These are phyloP conservation scores for Luidia sarsii DNA, from an alignment of 53 echinoderm and acorn worm genomes.

Conservation along the genomic window DNA sequence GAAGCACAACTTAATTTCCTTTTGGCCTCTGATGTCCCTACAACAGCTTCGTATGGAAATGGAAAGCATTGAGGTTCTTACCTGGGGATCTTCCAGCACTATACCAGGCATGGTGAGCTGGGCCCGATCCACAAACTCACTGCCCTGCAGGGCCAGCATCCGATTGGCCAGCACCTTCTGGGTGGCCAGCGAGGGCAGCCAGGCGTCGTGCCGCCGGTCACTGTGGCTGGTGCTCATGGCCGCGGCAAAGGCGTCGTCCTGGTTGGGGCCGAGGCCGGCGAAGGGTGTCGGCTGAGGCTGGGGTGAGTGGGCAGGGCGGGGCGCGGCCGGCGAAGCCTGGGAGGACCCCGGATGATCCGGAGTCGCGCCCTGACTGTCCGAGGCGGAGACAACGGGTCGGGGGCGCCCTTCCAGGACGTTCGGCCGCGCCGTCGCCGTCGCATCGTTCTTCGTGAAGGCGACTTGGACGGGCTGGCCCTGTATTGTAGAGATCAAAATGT, in stretches of 20 bases:
- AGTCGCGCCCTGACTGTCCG: not conserved
- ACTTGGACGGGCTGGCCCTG: conserved; percentile 24
- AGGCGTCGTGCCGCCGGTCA: conserved; percentile 88
- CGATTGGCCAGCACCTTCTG: conserved; percentile 67
- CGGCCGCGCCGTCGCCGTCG: not conserved
- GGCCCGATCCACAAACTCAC: conserved; percentile 79
- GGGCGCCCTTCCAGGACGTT: not conserved
- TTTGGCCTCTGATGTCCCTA: no score
- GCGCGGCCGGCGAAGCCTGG: not conserved
- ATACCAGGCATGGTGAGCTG: conserved; percentile 97
- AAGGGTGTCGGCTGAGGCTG: conserved; percentile 17
- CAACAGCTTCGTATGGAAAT: no score
- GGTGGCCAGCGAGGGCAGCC: conserved; percentile 78
- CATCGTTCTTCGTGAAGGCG: conserved; percentile 19
- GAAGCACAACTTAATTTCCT: no score
- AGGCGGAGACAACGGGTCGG: not conserved
- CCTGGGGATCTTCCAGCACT: conserved; percentile 87
- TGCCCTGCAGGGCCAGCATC: conserved; percentile 69
- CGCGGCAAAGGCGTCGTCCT: conserved; percentile 71
- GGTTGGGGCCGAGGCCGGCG: conserved; percentile 7
- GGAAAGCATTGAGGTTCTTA: no score
- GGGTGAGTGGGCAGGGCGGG: not conserved
- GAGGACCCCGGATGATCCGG: no score
- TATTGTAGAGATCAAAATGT: no score
- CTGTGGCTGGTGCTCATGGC: conserved; percentile 80